Base-by-base conservation (phyloP, 2,113 vertebrate species). In the Larimichthys crocea region DNA sequence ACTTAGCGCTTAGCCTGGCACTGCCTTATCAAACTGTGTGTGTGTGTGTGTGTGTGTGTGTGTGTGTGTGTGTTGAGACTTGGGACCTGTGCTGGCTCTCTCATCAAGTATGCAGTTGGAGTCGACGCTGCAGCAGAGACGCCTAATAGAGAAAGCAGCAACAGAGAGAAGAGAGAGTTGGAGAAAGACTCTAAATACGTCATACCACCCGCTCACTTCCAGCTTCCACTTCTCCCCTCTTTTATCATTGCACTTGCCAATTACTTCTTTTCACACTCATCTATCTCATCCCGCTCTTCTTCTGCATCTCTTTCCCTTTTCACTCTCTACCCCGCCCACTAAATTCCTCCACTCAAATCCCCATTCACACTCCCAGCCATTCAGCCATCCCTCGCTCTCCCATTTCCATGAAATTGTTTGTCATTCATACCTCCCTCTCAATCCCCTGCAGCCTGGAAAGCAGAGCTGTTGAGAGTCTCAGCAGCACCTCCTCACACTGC, bases 81-180 rank as follows among this genome's bases (percentile, higher is more conserved):
- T 57, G 60, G 85, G 86, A 82, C 65, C 83, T 76, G 56, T 82
- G 46, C 80, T 65, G 46, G 71, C 85, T 87, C 78, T 81, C 85
- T 93, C 89, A 92, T 93, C 86, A 89, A 82, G 91, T 88, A 92
- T 93, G 86, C 89, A 83, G 88, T 83, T 84, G 52, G 87, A 90
- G 91, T 93, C 56, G 10, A 70, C 11, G 81, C 88, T 92, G 91
- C 90, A 92, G 90, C 86, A 92, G 76, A 83, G 87, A 88, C 80
- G 86, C 75, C 86, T 88, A 79, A 92, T 84, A 84, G 86, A 85
- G 75, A 74, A 83, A 81, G 79, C 78, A 64, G 56, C 64, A 40
- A 40, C 35, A 65, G 50, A 74, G 61, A 80, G 64, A 82, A 74
- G 68, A 76, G 70, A 65, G 81, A 88, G 80, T 49, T 40, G 57